A percentile compares a stretch with the other conserved stretches of the same genome.
phyloP scores from a whole-genome alignment of 2,797 vertebrate genomes.

The Sorex maritimensis region DNA sequence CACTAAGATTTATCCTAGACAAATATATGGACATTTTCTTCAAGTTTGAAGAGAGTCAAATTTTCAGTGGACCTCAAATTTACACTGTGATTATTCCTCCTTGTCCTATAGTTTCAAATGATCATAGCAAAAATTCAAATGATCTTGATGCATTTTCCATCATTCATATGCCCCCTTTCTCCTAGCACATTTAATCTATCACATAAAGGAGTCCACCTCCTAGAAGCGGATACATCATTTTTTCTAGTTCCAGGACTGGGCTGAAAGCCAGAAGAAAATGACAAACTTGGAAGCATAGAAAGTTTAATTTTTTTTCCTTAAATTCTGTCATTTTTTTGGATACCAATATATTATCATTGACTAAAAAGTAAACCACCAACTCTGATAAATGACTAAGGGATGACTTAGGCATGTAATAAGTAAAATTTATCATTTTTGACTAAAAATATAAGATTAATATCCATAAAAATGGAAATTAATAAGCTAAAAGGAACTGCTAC shows the following conservation, averaged over 20 bases:
- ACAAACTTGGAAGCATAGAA: slow-evolving; percentile 69
- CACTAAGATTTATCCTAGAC: not conserved
- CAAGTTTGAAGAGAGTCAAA: slow-evolving; percentile 13
- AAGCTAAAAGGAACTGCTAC: not conserved
- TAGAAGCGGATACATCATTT: slow-evolving; percentile 41
- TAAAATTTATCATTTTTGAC: slow-evolving; percentile 18
- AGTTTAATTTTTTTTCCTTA: slow-evolving; percentile 60
- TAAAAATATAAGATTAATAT: slow-evolving; percentile 23
- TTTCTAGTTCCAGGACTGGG: slow-evolving; percentile 59
- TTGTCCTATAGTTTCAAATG: too few species aligned
- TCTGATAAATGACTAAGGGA: slow-evolving; percentile 22
- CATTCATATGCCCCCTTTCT: not conserved
- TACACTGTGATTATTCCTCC: not conserved
- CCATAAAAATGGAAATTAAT: slow-evolving; percentile 57
- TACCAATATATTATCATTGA: slow-evolving; percentile 70
- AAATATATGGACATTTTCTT: not conserved
- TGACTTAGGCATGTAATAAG: slow-evolving; percentile 37
- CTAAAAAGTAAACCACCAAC: slow-evolving; percentile 66
- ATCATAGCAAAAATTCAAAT: slow-evolving; percentile 1
- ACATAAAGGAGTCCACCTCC: slow-evolving; percentile 18
- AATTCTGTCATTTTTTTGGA: slow-evolving; percentile 59
- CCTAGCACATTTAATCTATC: not conserved
- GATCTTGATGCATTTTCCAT: not conserved
- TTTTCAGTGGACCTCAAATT: not conserved
- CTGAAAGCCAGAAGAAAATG: slow-evolving; percentile 75